A percentile compares a stretch with the other conserved stretches of the same genome.
These are phyloP conservation scores for Pachyseris speciosa DNA, from an alignment of 64 coral and sea anemone species.

Conservation along the genomic window DNA sequence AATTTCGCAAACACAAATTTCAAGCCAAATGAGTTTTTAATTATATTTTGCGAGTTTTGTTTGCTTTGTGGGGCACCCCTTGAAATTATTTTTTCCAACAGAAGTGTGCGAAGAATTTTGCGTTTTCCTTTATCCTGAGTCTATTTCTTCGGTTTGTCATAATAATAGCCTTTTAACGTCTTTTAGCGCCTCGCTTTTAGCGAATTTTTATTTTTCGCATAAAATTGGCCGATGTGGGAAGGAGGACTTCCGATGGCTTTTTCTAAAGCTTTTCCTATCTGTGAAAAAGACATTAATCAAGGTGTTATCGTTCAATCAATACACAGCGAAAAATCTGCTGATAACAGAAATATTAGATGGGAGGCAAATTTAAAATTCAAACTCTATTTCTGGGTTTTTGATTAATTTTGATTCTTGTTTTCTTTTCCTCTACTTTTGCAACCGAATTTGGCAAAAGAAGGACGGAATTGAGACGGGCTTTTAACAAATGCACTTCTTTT, in stretches of 20 bases:
- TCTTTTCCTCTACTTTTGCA: background rate
- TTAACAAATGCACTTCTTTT: background rate
- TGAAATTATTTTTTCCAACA: background rate
- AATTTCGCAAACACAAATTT: slow-evolving; percentile 51
- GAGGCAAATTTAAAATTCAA: slow-evolving; percentile 46
- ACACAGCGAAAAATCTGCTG: background rate
- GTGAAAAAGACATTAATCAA: slow-evolving; percentile 20
- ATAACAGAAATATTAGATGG: slow-evolving; percentile 54
- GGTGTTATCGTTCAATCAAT: slow-evolving; percentile 21
- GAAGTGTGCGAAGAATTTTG: background rate
- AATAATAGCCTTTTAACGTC: slow-evolving; percentile 15
- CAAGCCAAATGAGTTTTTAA: slow-evolving; percentile 51
- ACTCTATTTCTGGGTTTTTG: background rate
- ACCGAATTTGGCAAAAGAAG: background rate
- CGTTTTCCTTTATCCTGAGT: background rate
- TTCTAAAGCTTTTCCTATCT: slow-evolving; percentile 23
- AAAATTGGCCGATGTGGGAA: slow-evolving; percentile 20
- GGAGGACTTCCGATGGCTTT: slow-evolving; percentile 24
- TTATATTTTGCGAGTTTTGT: slow-evolving; percentile 19
- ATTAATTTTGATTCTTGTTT: slow-evolving; percentile 31
- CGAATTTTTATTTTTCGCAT: slow-evolving; percentile 9
- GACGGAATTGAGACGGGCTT: too few species aligned
- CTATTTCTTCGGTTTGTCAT: background rate
- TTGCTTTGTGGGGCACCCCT: background rate
- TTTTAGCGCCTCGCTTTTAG: slow-evolving; percentile 34